Evolutionary conservation across 2,888 invertebrate genomes (phyloP), one percentile per base, ranked within the genome.

Genomic region (Liodrosophila aerea): DNA sequence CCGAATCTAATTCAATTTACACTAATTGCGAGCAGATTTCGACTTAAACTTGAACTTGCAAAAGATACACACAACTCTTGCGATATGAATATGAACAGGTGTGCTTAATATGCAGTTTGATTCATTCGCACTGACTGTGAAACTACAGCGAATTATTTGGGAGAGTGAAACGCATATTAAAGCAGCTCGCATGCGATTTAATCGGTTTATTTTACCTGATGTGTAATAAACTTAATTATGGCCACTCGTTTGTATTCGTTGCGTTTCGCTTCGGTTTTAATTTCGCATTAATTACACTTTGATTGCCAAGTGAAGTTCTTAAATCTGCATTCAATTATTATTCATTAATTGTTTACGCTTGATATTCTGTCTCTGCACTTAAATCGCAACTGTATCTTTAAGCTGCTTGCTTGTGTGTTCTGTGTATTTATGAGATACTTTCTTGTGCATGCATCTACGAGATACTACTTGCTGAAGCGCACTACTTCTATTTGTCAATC

Each of bases 11-110:
- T 71, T 36, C 31, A 37, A 63, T 51, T 62, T 54, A 7, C 15
- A 22, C 60, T 73, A 73, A 73, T 76, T 71, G 59, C 51, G 18
- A 50, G 51, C 57, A 33, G 52, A 69, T 71, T 57, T 70, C 16
- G 30, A 7, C 12, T 44, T 22, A 5, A 39, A 44, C 44, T 29
- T 4, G 36, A 18, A 34, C n/a, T 11, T n/a, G 36, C 4, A 13
- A n/a, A 16, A 16, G 36, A 37, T 37, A 16, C n/a, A 15, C 11
- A 51, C 9, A 37, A 49, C 36, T 34, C n/a, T 11, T 41, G 34
- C n/a, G 40, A 39, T 31, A 13, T n/a, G 11, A 31, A 36, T 37
- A 16, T 15, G 15, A 53, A 13, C 50, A 50, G 39, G 15, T 49
- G 34, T 1, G 16, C 22, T 8, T 4, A 13, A 18, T 47, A 43